A percentile compares a stretch with the other conserved stretches of the same genome.
phyloP scores from a whole-genome alignment of 2,888 invertebrate genomes.

The Eudemis profundana region DNA sequence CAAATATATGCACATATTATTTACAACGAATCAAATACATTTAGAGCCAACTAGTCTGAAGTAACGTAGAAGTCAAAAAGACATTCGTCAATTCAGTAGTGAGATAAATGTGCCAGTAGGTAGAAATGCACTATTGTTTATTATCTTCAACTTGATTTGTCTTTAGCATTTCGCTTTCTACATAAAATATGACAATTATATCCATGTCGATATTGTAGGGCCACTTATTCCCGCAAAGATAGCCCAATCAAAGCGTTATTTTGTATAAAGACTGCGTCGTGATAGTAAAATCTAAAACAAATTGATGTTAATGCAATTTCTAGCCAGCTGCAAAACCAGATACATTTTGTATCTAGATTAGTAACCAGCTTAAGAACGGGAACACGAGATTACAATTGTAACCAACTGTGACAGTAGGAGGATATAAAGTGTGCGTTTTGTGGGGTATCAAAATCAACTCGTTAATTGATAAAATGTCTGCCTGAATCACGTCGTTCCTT shows the following conservation, averaged over 20 bases:
- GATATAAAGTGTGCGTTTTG: too few species aligned
- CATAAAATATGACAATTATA: constrained; percentile 20
- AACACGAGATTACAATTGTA: too few species aligned
- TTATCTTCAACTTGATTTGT: constrained; percentile 22
- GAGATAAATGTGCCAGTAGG: neutral
- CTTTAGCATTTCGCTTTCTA: constrained; percentile 26
- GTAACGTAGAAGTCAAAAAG: neutral
- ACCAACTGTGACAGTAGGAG: too few species aligned
- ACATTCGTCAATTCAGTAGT: constrained; percentile 18
- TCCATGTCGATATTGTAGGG: constrained; percentile 11
- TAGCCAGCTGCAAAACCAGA: too few species aligned
- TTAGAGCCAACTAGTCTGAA: constrained; percentile 8
- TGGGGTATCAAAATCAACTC: too few species aligned
- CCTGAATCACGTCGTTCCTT: neutral
- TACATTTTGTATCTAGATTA: too few species aligned
- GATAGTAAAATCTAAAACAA: too few species aligned
- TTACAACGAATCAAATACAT: constrained; percentile 24
- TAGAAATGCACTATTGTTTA: constrained; percentile 4
- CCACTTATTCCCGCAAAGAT: too few species aligned
- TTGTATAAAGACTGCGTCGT: too few species aligned
- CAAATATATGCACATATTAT: constrained; percentile 41
- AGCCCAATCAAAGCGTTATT: too few species aligned
- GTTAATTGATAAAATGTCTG: neutral
- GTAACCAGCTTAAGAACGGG: too few species aligned
- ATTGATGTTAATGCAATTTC: too few species aligned